Evolutionary conservation across 2,888 invertebrate species (phyloP).

Genomic region (Penaeus monodon): DNA sequence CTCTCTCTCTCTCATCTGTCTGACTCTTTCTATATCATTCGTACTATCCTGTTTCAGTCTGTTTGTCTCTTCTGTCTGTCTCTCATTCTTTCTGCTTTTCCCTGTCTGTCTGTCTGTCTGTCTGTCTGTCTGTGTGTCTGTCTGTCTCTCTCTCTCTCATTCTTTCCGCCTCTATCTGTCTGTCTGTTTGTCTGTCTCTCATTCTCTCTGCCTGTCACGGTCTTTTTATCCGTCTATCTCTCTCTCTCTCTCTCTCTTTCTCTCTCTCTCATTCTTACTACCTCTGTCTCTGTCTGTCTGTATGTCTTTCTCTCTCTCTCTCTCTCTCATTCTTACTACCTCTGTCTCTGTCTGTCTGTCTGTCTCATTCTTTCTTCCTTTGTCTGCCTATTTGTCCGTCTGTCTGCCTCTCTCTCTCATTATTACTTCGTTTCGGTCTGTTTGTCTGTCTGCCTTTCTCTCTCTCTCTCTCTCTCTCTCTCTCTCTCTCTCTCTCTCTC

Average conservation of each 20-base stretch:
- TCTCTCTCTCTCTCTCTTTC: neutral
- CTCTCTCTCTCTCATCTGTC: neutral
- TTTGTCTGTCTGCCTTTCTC: neutral
- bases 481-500: neutral
- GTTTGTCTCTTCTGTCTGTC: neutral
- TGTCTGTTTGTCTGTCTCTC: too few relatives aligned
- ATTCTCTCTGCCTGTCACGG: neutral
- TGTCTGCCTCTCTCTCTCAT: constrained; percentile 12
- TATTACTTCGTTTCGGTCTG: too few relatives aligned
- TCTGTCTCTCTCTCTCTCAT: too few relatives aligned
- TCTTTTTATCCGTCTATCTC: too few relatives aligned
- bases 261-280: too few relatives aligned
- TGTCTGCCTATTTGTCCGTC: too few relatives aligned
- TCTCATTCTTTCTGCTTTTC: too few relatives aligned
- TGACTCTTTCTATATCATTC: too few relatives aligned
- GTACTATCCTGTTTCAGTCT: too few relatives aligned
- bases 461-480: neutral
- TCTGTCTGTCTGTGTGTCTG: too few relatives aligned
- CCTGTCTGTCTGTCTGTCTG: too few relatives aligned
- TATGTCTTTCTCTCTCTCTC: constrained; percentile 3
- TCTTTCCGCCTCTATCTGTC: too few relatives aligned
- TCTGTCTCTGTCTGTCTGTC: neutral
- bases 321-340: neutral
- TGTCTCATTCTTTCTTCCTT: neutral
- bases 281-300: neutral